A percentile compares a stretch with the other conserved stretches of the same genome.
These are phyloP conservation scores for Ennomos fuscantarius DNA, from an alignment of 2,888 invertebrate species.

Conservation along the genomic window DNA sequence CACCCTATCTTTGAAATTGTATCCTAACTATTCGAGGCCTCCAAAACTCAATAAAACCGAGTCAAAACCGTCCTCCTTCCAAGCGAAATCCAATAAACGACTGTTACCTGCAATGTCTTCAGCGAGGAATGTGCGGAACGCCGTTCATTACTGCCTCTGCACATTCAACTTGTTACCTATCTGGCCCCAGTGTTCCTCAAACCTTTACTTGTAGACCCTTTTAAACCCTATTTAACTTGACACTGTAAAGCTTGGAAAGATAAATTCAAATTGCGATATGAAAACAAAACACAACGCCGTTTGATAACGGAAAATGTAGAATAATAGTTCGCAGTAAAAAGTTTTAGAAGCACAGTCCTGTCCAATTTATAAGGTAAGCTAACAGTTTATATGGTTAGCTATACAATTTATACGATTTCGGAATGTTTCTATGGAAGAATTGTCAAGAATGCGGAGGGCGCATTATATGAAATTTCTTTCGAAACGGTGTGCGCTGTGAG, in stretches of 20 bases:
- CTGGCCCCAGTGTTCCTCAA: slow-evolving; percentile 10
- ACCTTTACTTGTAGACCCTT: slow-evolving; percentile 13
- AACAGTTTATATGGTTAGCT: slow-evolving; percentile 46
- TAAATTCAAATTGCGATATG: no score
- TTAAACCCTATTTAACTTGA: no score
- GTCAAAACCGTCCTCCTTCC: slow-evolving; percentile 50
- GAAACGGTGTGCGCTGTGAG: slow-evolving; percentile 17
- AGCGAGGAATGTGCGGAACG: slow-evolving; percentile 65
- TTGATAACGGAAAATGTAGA: not conserved
- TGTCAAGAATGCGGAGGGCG: slow-evolving; percentile 42
- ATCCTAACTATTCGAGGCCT: slow-evolving; percentile 40
- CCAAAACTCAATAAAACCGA: slow-evolving; percentile 64
- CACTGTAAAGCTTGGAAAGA: no score
- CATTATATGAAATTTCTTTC: slow-evolving; percentile 68
- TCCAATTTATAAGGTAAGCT: slow-evolving; percentile 58
- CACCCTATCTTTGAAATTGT: no score
- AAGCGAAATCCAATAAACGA: slow-evolving; percentile 72
- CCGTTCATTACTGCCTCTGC: slow-evolving; percentile 74
- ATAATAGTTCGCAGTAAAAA: not conserved
- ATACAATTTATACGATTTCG: slow-evolving; percentile 61
- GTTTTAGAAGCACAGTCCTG: slow-evolving; percentile 10
- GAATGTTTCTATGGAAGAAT: slow-evolving; percentile 39
- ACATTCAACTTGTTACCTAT: slow-evolving; percentile 71
- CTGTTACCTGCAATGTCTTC: slow-evolving; percentile 69
- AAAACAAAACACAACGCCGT: no score